Conservation (phyloP, 2,797 vertebrate species). For the Sparidentex hasta region DNA sequence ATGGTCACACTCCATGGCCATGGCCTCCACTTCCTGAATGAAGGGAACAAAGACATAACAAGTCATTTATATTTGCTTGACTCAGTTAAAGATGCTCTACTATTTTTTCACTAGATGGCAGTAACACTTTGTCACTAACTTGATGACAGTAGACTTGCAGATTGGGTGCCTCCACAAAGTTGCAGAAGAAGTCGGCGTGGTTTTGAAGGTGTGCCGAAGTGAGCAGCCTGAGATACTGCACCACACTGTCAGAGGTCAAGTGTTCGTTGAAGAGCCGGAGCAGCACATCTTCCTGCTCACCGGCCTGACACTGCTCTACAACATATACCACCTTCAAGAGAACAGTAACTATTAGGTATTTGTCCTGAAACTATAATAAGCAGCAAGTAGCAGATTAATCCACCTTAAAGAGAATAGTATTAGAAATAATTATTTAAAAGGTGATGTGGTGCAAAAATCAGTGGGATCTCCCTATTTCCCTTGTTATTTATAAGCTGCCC, state of each 20-base stretch:
- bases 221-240: constrained; percentile 89
- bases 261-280: constrained; percentile 87
- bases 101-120: constrained; percentile 54
- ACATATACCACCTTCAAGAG: constrained; percentile 83
- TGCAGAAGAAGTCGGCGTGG: constrained; percentile 86
- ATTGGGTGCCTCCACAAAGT: constrained; percentile 88
- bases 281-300: constrained; percentile 78
- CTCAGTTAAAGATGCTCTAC: not conserved
- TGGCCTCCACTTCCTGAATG: constrained; percentile 86
- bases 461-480: not conserved
- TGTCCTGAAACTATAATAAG: not conserved
- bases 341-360: not conserved
- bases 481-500: too few relatives aligned
- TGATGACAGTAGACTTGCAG: constrained; percentile 88
- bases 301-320: constrained; percentile 84
- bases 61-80: not conserved
- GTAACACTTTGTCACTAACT: constrained; percentile 75
- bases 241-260: constrained; percentile 83
- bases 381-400: not conserved
- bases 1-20: constrained; percentile 87
- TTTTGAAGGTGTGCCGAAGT: constrained; percentile 89
- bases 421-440: not conserved
- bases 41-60: constrained; percentile 3
- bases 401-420: not conserved
- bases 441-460: not conserved